Percentiles rank a stretch among this genome's conserved stretches.
phyloP scores from a whole-genome alignment of 64 coral and sea anemone species.

The Montipora efflorescens region DNA sequence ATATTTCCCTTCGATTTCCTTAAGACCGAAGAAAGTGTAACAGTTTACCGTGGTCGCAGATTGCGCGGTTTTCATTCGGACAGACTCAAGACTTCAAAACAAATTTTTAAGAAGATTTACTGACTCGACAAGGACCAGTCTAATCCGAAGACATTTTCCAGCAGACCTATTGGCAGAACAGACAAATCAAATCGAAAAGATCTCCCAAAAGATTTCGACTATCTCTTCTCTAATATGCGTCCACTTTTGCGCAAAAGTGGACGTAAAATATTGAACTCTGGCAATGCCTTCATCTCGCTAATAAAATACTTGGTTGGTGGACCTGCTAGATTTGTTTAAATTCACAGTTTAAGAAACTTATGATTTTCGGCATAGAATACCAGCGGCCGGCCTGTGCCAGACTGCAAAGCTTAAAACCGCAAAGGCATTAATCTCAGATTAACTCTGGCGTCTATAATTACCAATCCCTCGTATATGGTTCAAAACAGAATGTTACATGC shows the following conservation, averaged over 20 bases:
- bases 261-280: too few relatives aligned
- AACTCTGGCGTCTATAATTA: neutral
- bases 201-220: neutral
- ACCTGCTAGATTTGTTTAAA: neutral
- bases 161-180: neutral
- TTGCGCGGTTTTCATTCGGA: neutral
- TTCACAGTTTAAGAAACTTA: constrained; percentile 40
- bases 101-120: neutral
- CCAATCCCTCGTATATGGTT: neutral
- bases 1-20: constrained; percentile 1
- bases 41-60: neutral
- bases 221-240: neutral
- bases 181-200: neutral
- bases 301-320: too few relatives aligned
- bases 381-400: neutral
- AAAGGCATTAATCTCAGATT: neutral
- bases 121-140: constrained; percentile 12
- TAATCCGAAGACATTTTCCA: neutral
- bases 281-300: too few relatives aligned
- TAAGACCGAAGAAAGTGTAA: neutral
- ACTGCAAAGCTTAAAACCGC: constrained; percentile 18
- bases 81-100: constrained; percentile 1
- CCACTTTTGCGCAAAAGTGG: neutral
- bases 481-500: neutral
- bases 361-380: constrained; percentile 12